Evolutionary conservation across 2,888 invertebrate genomes (phyloP).

Genomic region (Candidula unifasciata): DNA sequence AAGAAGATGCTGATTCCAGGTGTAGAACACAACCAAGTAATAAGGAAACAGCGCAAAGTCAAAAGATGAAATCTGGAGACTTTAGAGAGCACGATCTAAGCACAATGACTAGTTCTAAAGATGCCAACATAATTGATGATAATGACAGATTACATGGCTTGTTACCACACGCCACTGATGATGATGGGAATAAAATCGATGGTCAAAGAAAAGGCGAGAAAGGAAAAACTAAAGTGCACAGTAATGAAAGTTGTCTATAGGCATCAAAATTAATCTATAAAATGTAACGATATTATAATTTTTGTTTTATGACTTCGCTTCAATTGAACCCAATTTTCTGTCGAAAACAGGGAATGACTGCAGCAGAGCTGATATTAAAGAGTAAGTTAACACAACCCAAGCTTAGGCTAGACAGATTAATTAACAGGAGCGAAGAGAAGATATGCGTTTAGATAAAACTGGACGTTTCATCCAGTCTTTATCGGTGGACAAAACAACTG

Average conservation of each 20-base stretch:
- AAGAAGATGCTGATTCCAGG: background rate
- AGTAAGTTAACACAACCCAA: too few relatives aligned
- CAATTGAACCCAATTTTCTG: background rate
- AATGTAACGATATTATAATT: too few relatives aligned
- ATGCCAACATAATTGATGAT: constrained; percentile 10
- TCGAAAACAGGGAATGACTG: too few relatives aligned
- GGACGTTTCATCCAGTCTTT: too few relatives aligned
- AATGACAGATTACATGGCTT: constrained; percentile 38
- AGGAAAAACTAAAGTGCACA: constrained; percentile 10
- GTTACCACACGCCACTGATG: constrained; percentile 51
- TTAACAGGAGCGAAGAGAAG: too few relatives aligned
- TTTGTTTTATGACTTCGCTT: background rate
- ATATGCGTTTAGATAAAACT: too few relatives aligned
- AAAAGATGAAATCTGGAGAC: background rate
- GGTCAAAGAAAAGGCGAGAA: constrained; percentile 44
- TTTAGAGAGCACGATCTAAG: background rate
- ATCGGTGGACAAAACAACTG: too few relatives aligned
- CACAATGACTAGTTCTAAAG: background rate
- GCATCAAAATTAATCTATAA: background rate
- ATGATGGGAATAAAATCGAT: constrained; percentile 40
- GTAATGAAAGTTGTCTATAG: background rate
- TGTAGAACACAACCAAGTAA: background rate
- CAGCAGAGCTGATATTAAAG: too few relatives aligned
- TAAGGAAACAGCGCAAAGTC: background rate
- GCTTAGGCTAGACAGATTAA: too few relatives aligned